Base-by-base conservation (phyloP, 2,113 vertebrate species). In the Zosterops japonicus region DNA sequence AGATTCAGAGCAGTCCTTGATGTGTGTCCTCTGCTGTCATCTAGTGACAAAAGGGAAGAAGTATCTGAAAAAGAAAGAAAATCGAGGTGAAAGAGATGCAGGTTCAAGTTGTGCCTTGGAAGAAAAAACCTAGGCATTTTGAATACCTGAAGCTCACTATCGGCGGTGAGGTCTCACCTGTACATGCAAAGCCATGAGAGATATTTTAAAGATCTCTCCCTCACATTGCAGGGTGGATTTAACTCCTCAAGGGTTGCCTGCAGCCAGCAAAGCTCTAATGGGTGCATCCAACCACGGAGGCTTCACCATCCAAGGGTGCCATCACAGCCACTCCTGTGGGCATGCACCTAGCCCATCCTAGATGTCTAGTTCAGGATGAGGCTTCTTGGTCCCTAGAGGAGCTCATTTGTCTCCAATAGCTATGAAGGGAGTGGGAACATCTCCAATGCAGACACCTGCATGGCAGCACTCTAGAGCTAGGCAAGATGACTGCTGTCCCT, bases 11-110 rank as follows among this genome's bases (percentile, higher is more conserved):
- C 23, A 11, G 15, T 29, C 18, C 35, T 77, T 31, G 70, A 39
- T 53, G 46, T 31, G 77, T 56, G 67, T 95, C 29, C 93, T 95
- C 87, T 97, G 92, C 96, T 97, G 96, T 55, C 96, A 96, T 72
- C 95, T 95, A 96, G 92, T 64, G 96, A 86, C 82, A 28, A 70
- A 93, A 96, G 24, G 12, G 47, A 52, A 88, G 87, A 96, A 97
- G 50, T 41, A 70, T 19, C 47, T 0, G 0, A 24, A 81, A 63
- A 44, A 81, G 57, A 49, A 28, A 6, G 15, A 84, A 89, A 71
- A 76, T 13, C 4, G 2, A 21, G 17, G 42, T 60, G 39, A n/a
- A 74, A 75, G 15, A 91, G 78, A 69, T n/a, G 24, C 28, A 57
- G 33, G 25, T 1, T 1, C 13, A n/a, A 44, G 15, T 36, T 53